A percentile compares a stretch with the other conserved stretches of the same genome.
These are phyloP conservation scores for Phallusia fumigata DNA, from an alignment of 23 tunicate genomes.

Conservation along the genomic window DNA sequence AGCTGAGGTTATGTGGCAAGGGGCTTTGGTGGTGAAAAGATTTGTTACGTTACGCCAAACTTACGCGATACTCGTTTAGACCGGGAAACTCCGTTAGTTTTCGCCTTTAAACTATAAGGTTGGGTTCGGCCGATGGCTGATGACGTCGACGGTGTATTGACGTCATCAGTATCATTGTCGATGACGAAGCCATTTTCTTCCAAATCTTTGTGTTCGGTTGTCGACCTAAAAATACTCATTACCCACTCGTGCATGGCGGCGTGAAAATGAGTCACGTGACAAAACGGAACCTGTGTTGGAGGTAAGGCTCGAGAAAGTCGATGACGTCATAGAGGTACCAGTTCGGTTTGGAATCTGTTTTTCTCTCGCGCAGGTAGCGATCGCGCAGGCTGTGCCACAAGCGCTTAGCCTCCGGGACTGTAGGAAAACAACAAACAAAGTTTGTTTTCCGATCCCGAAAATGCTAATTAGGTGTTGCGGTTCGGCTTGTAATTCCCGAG, in stretches of 20 bases:
- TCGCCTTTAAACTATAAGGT: too few relatives aligned
- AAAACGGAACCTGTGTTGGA: background rate
- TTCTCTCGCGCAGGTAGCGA: background rate
- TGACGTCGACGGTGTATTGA: background rate
- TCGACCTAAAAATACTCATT: background rate
- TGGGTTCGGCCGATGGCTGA: background rate
- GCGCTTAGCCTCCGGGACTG: background rate
- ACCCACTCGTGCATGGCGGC: too few relatives aligned
- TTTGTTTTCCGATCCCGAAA: too few relatives aligned
- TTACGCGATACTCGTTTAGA: too few relatives aligned
- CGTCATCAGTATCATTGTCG: background rate
- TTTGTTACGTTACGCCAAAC: too few relatives aligned
- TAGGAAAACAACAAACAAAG: background rate
- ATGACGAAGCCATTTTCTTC: background rate
- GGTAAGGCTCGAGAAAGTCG: background rate
- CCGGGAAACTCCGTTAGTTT: too few relatives aligned
- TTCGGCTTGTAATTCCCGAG: too few relatives aligned
- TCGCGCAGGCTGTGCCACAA: background rate
- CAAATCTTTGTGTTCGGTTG: background rate
- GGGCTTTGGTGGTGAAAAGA: too few relatives aligned
- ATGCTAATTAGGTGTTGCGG: too few relatives aligned
- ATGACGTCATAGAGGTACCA: slow-evolving; percentile 8
- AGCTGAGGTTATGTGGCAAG: too few relatives aligned
- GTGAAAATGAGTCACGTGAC: background rate
- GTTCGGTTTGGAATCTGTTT: background rate